Evolutionary conservation across 2,797 vertebrate genomes (phyloP), one percentile per base, ranked within the genome.

Genomic region (Tadarida brasiliensis): DNA sequence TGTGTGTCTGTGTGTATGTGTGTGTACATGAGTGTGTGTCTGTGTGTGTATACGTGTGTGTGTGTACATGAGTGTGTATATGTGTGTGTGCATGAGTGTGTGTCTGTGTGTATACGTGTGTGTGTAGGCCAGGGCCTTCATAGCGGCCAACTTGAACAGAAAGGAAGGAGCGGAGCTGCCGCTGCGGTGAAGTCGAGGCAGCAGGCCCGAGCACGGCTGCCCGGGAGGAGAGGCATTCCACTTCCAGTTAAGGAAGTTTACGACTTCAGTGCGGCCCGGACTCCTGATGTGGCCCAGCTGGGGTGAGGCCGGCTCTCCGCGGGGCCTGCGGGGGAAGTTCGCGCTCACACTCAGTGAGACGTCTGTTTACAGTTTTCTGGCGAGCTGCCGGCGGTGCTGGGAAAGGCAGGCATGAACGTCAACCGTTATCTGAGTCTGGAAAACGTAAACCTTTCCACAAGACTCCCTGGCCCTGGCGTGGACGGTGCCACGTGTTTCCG

Each of bases 241-340:
- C 49, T 14, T 24, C 82, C 88, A 17, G 35, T 80, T 59, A 83
- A 93, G 93, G 94, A 91, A 71, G 47, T 83, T 28, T 15, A 5
- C 5, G 56, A 35, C 39, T 83, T 44, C 39, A 44, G 39, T 4
- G 39, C 39, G 20, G 7, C 3, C 26, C 65, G 20, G 7, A 3
- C 24, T 49, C 47, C 51, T 82, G 76, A 39, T 1, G 30, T 0
- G 35, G 44, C 24, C 94, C 85, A 71, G 94, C 87, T 61, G 74
- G 0, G 39, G 81, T 0, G 24, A 33, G 22, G 15, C 39, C 2
- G 10, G 17, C 16, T 26, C 57, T 28, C 71, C 22, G 1, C n/a
- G 33, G 65, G 33, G 65, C 73, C 47, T 2, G 9, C 28, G 26
- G 16, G 28, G 73, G 14, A 54, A 10, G 33, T n/a, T 76, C 51